A percentile compares a stretch with the other conserved stretches of the same genome.
phyloP scores from a whole-genome alignment of 2,113 vertebrate genomes.

The Potamarius usumacintae region DNA sequence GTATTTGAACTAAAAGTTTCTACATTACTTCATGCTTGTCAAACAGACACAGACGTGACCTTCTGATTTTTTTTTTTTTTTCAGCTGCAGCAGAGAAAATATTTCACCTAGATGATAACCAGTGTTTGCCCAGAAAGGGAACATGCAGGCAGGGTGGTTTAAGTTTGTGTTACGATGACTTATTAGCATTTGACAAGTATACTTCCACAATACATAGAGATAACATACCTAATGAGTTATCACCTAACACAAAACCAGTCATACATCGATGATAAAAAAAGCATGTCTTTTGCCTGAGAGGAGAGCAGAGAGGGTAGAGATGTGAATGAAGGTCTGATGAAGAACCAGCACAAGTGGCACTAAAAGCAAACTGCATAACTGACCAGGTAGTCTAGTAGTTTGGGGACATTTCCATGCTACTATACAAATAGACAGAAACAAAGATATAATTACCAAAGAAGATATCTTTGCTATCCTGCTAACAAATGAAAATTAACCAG shows the following conservation, averaged over 20 bases:
- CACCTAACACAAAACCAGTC: conserved; percentile 14
- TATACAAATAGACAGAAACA: conserved; percentile 14
- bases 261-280: neutral
- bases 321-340: conserved; percentile 4
- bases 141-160: neutral
- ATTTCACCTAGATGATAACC: conserved; percentile 19
- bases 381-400: conserved; percentile 12
- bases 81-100: conserved; percentile 33
- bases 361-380: conserved; percentile 27
- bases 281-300: conserved; percentile 13
- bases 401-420: conserved; percentile 32
- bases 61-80: neutral
- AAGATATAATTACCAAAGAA: conserved; percentile 18
- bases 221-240: conserved; percentile 1
- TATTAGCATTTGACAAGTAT: neutral
- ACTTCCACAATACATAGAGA: conserved; percentile 21
- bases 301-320: neutral
- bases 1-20: conserved; percentile 17
- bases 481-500: conserved; percentile 15
- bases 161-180: conserved; percentile 4
- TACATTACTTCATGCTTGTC: conserved; percentile 25
- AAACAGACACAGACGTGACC: neutral
- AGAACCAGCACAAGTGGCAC: neutral
- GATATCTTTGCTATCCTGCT: neutral
- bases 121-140: neutral